Evolutionary conservation across 1,140 invertebrate species (phyloP).

Genomic region (Wiebesia pumilae): DNA sequence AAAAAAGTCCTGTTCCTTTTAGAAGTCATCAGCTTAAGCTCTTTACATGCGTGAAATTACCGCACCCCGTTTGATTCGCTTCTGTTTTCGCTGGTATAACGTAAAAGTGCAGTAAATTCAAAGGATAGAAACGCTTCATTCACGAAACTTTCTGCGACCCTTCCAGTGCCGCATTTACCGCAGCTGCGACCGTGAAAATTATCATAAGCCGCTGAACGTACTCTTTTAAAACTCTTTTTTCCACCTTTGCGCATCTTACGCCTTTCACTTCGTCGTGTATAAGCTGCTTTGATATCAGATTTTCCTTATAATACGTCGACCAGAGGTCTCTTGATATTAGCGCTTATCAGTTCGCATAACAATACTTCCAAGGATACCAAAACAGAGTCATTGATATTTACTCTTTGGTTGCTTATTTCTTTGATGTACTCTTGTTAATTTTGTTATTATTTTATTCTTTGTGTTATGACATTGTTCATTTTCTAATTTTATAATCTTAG

Average conservation of each 20-base stretch:
- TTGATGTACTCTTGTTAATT: not conserved
- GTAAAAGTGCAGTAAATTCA: conserved; percentile 16
- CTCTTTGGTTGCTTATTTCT: not conserved
- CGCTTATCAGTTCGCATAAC: not conserved
- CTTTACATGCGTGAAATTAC: not conserved
- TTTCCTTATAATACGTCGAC: not conserved
- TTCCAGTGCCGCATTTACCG: not conserved
- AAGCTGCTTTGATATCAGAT: not conserved
- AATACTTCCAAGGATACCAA: not conserved
- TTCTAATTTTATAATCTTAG: not conserved
- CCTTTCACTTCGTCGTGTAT: not conserved
- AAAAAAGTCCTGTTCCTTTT: not conserved
- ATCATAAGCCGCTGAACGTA: conserved; percentile 10
- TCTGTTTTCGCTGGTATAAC: not conserved
- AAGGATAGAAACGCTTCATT: not conserved
- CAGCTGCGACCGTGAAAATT: conserved; percentile 7
- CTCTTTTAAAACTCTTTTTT: not conserved
- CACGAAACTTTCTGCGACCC: not conserved
- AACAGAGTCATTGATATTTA: not conserved
- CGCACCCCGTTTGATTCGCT: too few relatives aligned
- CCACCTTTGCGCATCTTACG: not conserved
- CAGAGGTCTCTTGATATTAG: not conserved
- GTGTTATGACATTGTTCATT: not conserved
- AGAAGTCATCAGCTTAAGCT: not conserved
- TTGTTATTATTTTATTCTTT: not conserved